These are phyloP conservation scores for Dromococcyx pavoninus DNA, from an alignment of 2,797 vertebrate species.

Conservation along the genomic window DNA sequence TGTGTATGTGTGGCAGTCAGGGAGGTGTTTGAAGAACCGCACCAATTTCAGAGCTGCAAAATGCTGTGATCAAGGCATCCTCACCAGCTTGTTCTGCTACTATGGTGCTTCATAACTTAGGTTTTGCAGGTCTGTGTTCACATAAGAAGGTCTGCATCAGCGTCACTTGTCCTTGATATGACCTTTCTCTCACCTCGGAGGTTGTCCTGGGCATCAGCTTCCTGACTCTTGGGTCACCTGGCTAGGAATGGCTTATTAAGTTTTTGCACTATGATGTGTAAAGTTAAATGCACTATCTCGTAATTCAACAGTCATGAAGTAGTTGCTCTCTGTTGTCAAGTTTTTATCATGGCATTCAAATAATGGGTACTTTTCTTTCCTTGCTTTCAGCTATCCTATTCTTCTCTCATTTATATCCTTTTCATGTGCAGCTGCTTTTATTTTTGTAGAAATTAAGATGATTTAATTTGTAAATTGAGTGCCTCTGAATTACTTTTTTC, in stretches of 20 bases:
- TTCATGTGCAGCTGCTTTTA: conserved; percentile 13
- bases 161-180: neutral
- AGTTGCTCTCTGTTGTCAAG: neutral
- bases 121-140: neutral
- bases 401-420: neutral
- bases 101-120: fast-evolving
- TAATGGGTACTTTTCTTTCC: neutral
- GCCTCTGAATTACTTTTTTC: neutral
- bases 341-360: neutral
- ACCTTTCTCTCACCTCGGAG: neutral
- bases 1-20: fast-evolving
- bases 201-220: neutral
- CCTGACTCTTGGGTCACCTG: fast-evolving
- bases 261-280: neutral
- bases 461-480: neutral
- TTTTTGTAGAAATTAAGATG: neutral
- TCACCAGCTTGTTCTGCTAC: neutral
- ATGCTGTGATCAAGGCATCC: neutral
- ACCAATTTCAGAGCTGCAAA: neutral
- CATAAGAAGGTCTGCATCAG: neutral
- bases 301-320: neutral
- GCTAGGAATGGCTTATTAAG: neutral
- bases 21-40: neutral
- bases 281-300: neutral
- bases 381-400: neutral